phyloP scores from a whole-genome alignment of 2,888 invertebrate genomes.

The Polydrusus pterygomalis region DNA sequence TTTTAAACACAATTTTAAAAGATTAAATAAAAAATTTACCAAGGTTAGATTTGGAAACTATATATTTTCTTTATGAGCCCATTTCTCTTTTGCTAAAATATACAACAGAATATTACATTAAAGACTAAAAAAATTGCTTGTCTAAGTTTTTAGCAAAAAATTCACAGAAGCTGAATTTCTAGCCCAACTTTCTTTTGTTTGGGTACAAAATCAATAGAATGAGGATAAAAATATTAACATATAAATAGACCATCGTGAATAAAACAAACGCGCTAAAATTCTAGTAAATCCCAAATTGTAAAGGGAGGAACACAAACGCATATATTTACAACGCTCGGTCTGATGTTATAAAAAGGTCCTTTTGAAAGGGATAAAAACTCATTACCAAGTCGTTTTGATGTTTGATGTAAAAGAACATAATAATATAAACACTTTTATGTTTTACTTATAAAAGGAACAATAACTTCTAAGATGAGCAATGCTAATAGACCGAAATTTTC shows the following conservation, averaged over 20 bases:
- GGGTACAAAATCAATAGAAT: conserved; percentile 53
- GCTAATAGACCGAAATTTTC: neutral
- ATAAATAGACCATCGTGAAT: conserved; percentile 56
- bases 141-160: conserved; percentile 30
- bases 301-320: conserved; percentile 49
- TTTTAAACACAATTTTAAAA: no score
- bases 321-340: conserved; percentile 47
- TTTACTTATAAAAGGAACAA: conserved; percentile 4
- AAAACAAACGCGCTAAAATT: conserved; percentile 54
- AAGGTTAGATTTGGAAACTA: neutral
- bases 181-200: conserved; percentile 40
- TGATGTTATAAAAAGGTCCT: conserved; percentile 42
- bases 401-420: conserved; percentile 15
- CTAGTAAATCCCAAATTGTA: conserved; percentile 51
- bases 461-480: neutral
- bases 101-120: conserved; percentile 3
- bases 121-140: conserved; percentile 27
- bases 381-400: conserved; percentile 45
- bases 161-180: conserved; percentile 37
- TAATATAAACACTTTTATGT: conserved; percentile 23
- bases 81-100: neutral
- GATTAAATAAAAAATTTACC: no score
- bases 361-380: conserved; percentile 41
- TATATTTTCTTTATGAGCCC: neutral
- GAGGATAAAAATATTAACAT: conserved; percentile 59